phyloP scores from a whole-genome alignment of 35 echinoderm and acorn worm species.

The Ophiothrix spiculata region DNA sequence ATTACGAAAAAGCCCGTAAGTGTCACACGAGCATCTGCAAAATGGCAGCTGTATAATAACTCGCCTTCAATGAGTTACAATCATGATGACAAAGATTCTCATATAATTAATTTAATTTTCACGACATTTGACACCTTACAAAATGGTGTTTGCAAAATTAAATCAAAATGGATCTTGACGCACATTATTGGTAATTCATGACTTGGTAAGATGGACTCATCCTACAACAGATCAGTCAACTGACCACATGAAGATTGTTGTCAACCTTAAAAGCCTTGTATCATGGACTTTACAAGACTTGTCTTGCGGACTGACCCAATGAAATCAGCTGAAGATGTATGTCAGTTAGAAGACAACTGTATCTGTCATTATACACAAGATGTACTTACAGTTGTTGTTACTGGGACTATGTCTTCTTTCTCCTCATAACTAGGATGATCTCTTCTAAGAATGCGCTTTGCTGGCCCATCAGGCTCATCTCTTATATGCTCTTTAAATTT shows the following conservation, averaged over 20 bases:
- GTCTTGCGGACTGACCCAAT: not conserved
- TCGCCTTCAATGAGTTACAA: no score
- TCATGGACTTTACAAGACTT: not conserved
- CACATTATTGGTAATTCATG: no score
- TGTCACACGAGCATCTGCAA: no score
- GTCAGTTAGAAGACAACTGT: no score
- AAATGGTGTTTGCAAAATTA: no score
- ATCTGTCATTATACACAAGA: not conserved
- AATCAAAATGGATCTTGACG: no score
- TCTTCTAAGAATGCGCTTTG: conserved; percentile 79
- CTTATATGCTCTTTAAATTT: conserved; percentile 92
- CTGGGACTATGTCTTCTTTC: conserved; percentile 68
- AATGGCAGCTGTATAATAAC: no score
- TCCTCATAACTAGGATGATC: conserved; percentile 82
- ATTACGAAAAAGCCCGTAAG: no score
- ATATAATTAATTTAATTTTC: no score
- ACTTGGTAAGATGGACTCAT: not conserved
- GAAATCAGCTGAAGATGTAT: no score
- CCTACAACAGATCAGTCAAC: not conserved
- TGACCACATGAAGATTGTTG: not conserved
- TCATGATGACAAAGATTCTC: no score
- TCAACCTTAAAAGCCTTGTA: not conserved
- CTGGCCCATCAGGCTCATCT: conserved; percentile 68
- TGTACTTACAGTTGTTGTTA: not conserved
- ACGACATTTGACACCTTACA: no score